Conservation (phyloP, 2,797 vertebrate genomes). For the Apogon hyalosoma region DNA sequence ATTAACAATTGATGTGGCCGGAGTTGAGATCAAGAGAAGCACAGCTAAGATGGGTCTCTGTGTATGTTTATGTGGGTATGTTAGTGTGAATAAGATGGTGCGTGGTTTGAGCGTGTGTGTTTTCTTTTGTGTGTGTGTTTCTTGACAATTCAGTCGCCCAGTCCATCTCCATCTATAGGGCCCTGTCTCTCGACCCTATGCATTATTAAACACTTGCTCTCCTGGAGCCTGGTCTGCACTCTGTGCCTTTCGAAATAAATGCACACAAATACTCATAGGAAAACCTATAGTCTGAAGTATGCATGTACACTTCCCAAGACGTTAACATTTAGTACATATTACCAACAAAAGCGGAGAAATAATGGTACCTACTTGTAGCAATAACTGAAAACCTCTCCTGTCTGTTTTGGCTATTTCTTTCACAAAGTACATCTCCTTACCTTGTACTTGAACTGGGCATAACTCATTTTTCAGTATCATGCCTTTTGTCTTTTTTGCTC, state of each 20-base stretch:
- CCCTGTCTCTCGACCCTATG: constrained; percentile 87
- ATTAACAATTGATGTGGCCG: constrained; percentile 94
- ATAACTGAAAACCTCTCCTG: neutral
- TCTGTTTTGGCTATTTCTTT: constrained; percentile 2
- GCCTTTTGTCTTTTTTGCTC: constrained; percentile 62
- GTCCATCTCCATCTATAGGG: constrained; percentile 91
- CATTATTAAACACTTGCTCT: constrained; percentile 92
- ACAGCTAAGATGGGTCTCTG: constrained; percentile 42
- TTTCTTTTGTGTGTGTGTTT: constrained; percentile 72
- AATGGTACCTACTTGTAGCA: neutral
- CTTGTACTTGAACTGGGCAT: constrained; percentile 60
- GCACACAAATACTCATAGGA: constrained; percentile 31
- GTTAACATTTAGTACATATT: constrained; percentile 9
- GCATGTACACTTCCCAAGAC: constrained; percentile 4
- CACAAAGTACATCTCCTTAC: constrained; percentile 34
- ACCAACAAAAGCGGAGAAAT: constrained; percentile 18
- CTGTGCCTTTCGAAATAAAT: constrained; percentile 71
- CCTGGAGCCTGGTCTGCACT: constrained; percentile 83
- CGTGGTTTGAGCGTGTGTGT: constrained; percentile 23
- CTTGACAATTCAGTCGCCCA: constrained; percentile 88
- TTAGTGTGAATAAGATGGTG: constrained; percentile 62
- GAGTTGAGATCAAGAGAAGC: constrained; percentile 75
- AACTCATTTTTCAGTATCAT: constrained; percentile 63
- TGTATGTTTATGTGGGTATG: constrained; percentile 52
- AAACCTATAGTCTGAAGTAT: constrained; percentile 35